Evolutionary conservation across 2,888 invertebrate genomes (phyloP), one percentile per base, ranked within the genome.

Genomic region (Oeneis ivallda): DNA sequence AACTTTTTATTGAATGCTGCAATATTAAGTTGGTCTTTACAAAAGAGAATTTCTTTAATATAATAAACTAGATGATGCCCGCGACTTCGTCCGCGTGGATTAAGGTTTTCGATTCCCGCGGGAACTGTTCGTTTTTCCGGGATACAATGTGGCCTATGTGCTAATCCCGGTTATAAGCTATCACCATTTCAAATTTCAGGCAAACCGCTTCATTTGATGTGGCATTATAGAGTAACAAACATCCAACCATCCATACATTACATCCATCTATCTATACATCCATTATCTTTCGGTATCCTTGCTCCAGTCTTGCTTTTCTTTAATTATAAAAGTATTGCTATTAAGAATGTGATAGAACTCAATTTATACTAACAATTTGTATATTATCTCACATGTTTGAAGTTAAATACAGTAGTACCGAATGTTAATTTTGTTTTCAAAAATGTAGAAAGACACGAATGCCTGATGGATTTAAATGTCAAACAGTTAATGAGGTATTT

Each of bases 1-100:
- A 50, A 60, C 32, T 59, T 68, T 70, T 68, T 70, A 26, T 52
- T 37, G n/a, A 39, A 15, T 10, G 26, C 57, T 61, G 37, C 54
- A 39, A 56, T 62, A 19, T 61, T 53, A 43, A 7, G 52, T 53
- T 26, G 19, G 41, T 39, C 41, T 56, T 41, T 56, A 39, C 17
- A 39, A 56, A 39, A 19, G n/a, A 7, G 15, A 34, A 53, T 37
- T n/a, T 53, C n/a, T 32, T 52, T 52, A 8, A 52, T 13, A 50
- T n/a, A 45, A 45, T 45, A 2, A 39, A 39, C 15, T 15, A 17
- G 3, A n/a, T n/a, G n/a, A n/a, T n/a, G n/a, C n/a, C n/a, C n/a
- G n/a, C n/a, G n/a, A n/a, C n/a, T n/a, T n/a, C n/a, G n/a, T n/a
- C n/a, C n/a, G n/a, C n/a, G n/a, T n/a, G n/a, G n/a, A n/a, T n/a